phyloP scores from a whole-genome alignment of 2,888 invertebrate genomes.

The Tholera decimalis region DNA sequence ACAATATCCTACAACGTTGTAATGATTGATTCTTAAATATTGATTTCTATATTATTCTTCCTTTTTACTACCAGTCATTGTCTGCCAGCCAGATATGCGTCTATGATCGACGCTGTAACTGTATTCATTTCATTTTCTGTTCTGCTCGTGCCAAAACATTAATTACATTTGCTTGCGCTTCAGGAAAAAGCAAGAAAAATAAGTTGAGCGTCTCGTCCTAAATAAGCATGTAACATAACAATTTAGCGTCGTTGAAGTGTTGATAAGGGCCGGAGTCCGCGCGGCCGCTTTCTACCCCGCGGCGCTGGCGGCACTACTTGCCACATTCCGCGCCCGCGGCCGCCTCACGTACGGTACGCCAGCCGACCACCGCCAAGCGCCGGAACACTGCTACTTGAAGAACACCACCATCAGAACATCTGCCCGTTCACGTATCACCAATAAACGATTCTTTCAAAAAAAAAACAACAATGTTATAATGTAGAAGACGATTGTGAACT shows the following conservation, averaged over 20 bases:
- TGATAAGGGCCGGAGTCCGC: slow-evolving; percentile 72
- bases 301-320: slow-evolving; percentile 70
- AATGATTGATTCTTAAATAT: slow-evolving; percentile 3
- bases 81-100: slow-evolving; percentile 13
- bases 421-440: slow-evolving; percentile 2
- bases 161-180: neutral
- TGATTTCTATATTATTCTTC: slow-evolving; percentile 1
- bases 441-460: neutral
- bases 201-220: slow-evolving; percentile 38
- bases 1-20: neutral
- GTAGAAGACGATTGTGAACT: neutral
- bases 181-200: neutral
- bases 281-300: slow-evolving; percentile 82
- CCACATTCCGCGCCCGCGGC: slow-evolving; percentile 76
- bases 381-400: slow-evolving; percentile 52
- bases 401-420: slow-evolving; percentile 9
- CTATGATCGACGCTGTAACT: no score
- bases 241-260: slow-evolving; percentile 62
- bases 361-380: slow-evolving; percentile 18
- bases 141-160: no score
- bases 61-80: slow-evolving; percentile 1
- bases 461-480: neutral
- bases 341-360: slow-evolving; percentile 39
- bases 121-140: no score
- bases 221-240: slow-evolving; percentile 54